These are phyloP conservation scores for Netta rufina DNA, from an alignment of 2,797 vertebrate species.

Conservation along the genomic window DNA sequence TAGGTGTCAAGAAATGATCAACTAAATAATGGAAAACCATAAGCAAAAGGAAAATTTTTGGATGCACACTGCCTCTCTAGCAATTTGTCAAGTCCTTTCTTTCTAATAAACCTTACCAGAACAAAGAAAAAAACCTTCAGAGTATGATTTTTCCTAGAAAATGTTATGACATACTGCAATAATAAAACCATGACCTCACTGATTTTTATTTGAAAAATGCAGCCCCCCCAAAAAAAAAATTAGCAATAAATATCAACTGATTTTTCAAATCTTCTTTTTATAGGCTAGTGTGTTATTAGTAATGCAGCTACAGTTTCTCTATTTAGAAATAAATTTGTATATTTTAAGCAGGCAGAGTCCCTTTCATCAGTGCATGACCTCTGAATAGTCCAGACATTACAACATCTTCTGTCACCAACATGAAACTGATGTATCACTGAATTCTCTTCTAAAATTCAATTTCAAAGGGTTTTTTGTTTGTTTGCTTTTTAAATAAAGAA, in stretches of 20 bases:
- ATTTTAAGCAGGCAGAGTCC: neutral
- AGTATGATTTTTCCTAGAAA: neutral
- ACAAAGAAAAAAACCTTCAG: neutral
- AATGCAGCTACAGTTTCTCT: neutral
- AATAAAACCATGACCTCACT: neutral
- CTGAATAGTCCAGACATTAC: conserved; percentile 42
- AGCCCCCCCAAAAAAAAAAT: neutral
- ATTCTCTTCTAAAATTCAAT: conserved; percentile 14
- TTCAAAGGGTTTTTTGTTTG: neutral
- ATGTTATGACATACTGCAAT: neutral
- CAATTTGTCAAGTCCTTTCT: neutral
- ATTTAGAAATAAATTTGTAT: neutral
- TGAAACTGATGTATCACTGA: neutral
- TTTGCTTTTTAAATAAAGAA: neutral
- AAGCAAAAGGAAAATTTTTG: neutral
- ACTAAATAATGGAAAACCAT: neutral
- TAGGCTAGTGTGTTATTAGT: neutral
- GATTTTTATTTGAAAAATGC: neutral
- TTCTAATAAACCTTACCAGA: neutral
- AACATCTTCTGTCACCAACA: neutral
- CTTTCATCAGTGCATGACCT: neutral
- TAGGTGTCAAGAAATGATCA: neutral
- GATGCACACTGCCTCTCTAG: no score
- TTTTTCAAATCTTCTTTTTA: neutral
- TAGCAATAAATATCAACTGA: neutral